Base-by-base conservation (phyloP, 92 coral and sea anemone species). In the Porites cylindrica region DNA sequence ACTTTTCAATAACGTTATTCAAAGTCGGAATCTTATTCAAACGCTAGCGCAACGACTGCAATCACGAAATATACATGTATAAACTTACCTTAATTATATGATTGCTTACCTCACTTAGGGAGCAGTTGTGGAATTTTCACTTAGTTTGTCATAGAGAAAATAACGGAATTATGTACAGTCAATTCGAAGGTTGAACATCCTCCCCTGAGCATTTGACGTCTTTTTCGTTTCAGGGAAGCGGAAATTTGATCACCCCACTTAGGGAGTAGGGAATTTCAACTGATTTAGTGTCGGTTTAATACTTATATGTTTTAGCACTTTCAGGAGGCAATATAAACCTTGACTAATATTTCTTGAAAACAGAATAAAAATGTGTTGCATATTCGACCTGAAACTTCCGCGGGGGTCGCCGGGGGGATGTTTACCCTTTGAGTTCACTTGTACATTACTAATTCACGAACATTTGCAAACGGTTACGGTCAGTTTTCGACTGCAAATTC, bases 381-480 rank as follows among this genome's bases (percentile, higher is more conserved):
- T 29, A 29, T 29, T 29, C 1, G 3, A 29, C 32, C 3, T 29
- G 32, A 29, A 29, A 29, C 32, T 26, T 26, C 32, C 3, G 32
- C 32, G 32, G 32, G 32, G 32, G 32, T 29, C 32, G 32, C 32
- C 3, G 3, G 32, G 32, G 32, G 32, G 64, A 59, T 59, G 64
- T 59, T 59, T 59, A 59, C 64, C 64, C 64, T 59, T 3, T 59
- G 64, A 59, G 64, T 59, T 29, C 32, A 29, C 32, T 29, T 29
- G 32, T 29, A 29, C 1, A 29, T 29, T 29, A 59, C 69, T 65
- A 17, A 65, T 24, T 65, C 69, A 19, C 69, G 69, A 65, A 65
- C 69, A 65, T 18, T n/a, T 65, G 21, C 69, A 65, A 65, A 65
- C 9, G 69, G 69, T 65, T 65, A 65, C 69, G 18, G 69, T 64